phyloP scores from a whole-genome alignment of 2,888 invertebrate species.

The Molanna angustata region DNA sequence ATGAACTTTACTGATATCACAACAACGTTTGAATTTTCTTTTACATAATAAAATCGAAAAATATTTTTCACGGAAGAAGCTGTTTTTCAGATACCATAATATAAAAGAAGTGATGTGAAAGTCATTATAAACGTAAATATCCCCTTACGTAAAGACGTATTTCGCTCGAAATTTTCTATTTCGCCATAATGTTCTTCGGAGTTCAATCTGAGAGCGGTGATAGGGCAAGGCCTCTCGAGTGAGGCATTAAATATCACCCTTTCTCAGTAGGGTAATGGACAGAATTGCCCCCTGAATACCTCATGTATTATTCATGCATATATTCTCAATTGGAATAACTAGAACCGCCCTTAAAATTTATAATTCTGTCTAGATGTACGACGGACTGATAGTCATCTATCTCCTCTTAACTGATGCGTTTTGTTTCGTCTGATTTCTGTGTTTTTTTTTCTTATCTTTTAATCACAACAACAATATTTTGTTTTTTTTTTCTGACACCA shows the following conservation, averaged over 20 bases:
- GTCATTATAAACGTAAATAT: too few species aligned
- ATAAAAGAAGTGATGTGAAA: too few species aligned
- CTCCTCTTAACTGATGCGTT: constrained; percentile 8
- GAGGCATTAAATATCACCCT: constrained; percentile 17
- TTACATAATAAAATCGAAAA: too few species aligned
- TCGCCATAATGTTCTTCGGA: too few species aligned
- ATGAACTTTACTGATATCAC: too few species aligned
- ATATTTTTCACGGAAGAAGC: too few species aligned
- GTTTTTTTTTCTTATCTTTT: background rate
- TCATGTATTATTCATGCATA: constrained; percentile 27
- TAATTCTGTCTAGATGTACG: constrained; percentile 10
- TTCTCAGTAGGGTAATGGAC: constrained; percentile 4
- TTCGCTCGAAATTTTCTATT: too few species aligned
- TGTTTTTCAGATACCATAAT: too few species aligned
- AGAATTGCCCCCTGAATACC: constrained; percentile 7
- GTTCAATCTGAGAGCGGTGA: constrained; percentile 6
- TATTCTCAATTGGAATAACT: constrained; percentile 27
- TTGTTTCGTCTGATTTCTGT: background rate
- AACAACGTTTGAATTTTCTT: too few species aligned
- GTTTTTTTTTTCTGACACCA: too few species aligned
- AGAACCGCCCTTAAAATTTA: constrained; percentile 13
- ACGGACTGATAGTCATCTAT: constrained; percentile 10
- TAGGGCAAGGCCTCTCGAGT: constrained; percentile 9
- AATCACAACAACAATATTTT: too few species aligned
- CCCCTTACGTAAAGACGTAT: too few species aligned